Evolutionary conservation across 2,888 invertebrate genomes (phyloP), one percentile per base, ranked within the genome.

Genomic region (Anorthoa munda): DNA sequence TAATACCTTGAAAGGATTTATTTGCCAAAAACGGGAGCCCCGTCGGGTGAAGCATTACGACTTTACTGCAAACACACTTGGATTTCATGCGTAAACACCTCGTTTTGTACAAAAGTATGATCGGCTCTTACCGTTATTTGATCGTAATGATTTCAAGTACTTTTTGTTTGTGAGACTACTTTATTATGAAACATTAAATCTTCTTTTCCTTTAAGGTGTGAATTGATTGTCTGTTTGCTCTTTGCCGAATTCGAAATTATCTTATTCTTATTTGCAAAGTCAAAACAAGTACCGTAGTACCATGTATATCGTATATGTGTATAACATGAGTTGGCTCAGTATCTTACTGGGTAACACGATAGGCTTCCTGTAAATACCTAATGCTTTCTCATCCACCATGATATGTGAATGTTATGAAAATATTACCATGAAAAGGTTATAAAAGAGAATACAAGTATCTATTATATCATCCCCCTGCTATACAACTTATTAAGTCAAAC

Each of bases 21-120:
- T 86, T 86, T 86, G 61, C 82, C 63, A 46, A 79, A 79, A 86
- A 86, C 86, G 86, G 86, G 74, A 79, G 85, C 77, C 77, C 61
- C 72, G 63, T 21, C 66, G 23, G 72, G 39, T 53, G 13, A 69
- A 79, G 66, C 74, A 64, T 73, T 82, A 75, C 60, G 58, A 53
- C 70, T 78, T 70, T 58, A 63, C 51, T 11, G 56, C 75, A 78
- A 79, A 86, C 67, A 86, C 50, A 55, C 68, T 79, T 61, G 66
- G 56, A 51, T 64, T 58, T 69, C 23, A 58, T 55, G 31, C 26
- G 80, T 63, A 71, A 76, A 82, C 65, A 76, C n/a, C 12, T 60
- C 26, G 23, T 60, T 72, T n/a, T 71, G n/a, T 26, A 65, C 12
- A 65, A 70, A 72, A 53, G 61, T 76, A 65, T 53, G 45, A 71